Conservation (phyloP, 1,140 invertebrate genomes). For the Bilobella aurantiaca region DNA sequence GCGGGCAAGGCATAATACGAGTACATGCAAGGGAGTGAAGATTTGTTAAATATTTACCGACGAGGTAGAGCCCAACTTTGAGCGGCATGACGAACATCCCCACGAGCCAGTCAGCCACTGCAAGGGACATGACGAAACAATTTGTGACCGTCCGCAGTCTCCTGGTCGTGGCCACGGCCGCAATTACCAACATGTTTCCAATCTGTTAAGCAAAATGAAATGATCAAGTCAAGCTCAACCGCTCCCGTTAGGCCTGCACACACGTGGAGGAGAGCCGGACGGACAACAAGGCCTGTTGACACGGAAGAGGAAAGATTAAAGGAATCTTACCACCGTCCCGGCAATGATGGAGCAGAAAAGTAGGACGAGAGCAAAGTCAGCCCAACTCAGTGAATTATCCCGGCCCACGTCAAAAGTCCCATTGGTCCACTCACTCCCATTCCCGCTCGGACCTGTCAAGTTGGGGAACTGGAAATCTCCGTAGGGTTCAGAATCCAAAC, state of each 20-base stretch:
- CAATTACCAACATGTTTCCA: conserved; percentile 82
- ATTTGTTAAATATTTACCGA: conserved; percentile 31
- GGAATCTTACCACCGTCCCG: conserved; percentile 41
- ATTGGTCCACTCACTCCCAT: too few relatives aligned
- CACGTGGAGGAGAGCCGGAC: too few relatives aligned
- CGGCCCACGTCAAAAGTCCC: too few relatives aligned
- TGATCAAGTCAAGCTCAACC: too few relatives aligned
- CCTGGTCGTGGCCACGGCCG: conserved; percentile 79
- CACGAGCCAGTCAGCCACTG: conserved; percentile 79
- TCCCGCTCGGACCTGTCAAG: too few relatives aligned
- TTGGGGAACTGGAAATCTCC: too few relatives aligned
- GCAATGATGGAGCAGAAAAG: conserved; percentile 41
- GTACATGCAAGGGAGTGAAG: neutral
- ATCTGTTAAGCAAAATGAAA: too few relatives aligned
- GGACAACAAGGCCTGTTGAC: too few relatives aligned
- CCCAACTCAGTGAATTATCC: too few relatives aligned
- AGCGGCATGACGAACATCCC: conserved; percentile 91
- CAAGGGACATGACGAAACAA: conserved; percentile 77
- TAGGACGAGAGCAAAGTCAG: conserved; percentile 37
- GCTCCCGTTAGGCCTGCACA: too few relatives aligned
- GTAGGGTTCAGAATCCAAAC: too few relatives aligned
- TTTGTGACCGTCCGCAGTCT: conserved; percentile 85
- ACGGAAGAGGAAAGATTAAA: neutral
- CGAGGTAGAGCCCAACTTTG: conserved; percentile 56
- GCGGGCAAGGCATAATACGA: too few relatives aligned